Evolutionary conservation across 2,888 invertebrate species (phyloP), one percentile per base, ranked within the genome.

Genomic region (Cabera pusaria): DNA sequence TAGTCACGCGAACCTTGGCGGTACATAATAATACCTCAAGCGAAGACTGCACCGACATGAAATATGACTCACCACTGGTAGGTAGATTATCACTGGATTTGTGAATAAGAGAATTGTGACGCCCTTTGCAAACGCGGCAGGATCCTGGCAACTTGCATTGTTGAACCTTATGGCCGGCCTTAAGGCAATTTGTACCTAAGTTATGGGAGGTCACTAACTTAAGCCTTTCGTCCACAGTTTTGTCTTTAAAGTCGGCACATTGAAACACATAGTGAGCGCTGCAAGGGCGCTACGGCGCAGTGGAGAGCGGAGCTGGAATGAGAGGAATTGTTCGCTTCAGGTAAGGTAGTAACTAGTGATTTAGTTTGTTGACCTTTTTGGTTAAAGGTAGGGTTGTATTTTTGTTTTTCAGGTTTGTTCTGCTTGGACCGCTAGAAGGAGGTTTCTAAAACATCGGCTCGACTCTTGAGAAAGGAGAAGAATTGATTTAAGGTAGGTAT

Each of bases 371-470:
- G n/a, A n/a, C 5, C n/a, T 2, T 19, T 19, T 19, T 2, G 19
- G 6, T 19, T n/a, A n/a, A 6, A n/a, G 6, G 3, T 19, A n/a
- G 19, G 2, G 19, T 19, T 2, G 6, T 19, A 19, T 19, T 19
- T 19, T n/a, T 6, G n/a, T 3, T 19, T 19, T 19, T 19, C 19
- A 19, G 19, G n/a, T 19, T 23, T 23, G 6, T 23, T 11, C 23
- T 10, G 23, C 11, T n/a, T 23, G 23, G 9, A 23, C 5, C 23
- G 10, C 5, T 23, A n/a, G 6, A 5, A 10, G 10, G 23, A 7
- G 1, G 41, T 39, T 19, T 50, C 44, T 7, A 50, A 12, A 1
- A 50, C 18, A 33, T 51, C 35, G 9, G 45, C 46, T 1, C 50
- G 27, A 19, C 25, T 27, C 5, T 25, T 36, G 2, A 47, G 23